These are phyloP conservation scores for Porites rus DNA, from an alignment of 92 coral and sea anemone species.

Conservation along the genomic window DNA sequence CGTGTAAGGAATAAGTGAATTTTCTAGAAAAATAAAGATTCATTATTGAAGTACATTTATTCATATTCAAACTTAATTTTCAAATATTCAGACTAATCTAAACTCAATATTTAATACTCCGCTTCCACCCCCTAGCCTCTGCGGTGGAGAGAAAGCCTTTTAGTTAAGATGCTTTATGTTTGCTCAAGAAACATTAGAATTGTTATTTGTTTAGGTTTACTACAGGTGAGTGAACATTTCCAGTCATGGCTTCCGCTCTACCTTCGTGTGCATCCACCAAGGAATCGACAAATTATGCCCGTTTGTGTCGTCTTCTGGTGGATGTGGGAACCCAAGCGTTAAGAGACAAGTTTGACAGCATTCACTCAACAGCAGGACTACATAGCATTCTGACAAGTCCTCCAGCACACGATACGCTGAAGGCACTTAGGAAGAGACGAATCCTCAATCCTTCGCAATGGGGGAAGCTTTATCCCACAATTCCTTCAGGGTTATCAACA, in stretches of 20 bases:
- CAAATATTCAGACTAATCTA: too few relatives aligned
- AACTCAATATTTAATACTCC: too few relatives aligned
- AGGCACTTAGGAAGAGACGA: slow-evolving; percentile 12
- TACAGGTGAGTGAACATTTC: neutral
- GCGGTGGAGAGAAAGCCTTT: too few relatives aligned
- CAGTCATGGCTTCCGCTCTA: neutral
- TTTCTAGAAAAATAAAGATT: too few relatives aligned
- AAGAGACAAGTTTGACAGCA: neutral
- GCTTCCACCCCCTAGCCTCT: too few relatives aligned
- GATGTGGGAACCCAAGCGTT: neutral
- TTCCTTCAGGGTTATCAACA: neutral
- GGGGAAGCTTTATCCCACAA: neutral
- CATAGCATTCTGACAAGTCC: neutral
- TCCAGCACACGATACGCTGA: neutral
- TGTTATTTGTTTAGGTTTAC: neutral
- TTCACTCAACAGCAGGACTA: slow-evolving; percentile 6
- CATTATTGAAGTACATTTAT: too few relatives aligned
- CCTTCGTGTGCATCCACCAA: neutral
- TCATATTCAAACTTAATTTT: too few relatives aligned
- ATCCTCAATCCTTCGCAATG: slow-evolving; percentile 16
- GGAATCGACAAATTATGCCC: neutral
- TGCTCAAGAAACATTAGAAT: neutral
- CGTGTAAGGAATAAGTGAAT: too few relatives aligned
- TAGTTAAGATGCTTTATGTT: too few relatives aligned
- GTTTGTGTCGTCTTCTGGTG: neutral